Base-by-base conservation (phyloP, 35 echinoderm and acorn worm species). In the Eucidaris tribuloides region DNA sequence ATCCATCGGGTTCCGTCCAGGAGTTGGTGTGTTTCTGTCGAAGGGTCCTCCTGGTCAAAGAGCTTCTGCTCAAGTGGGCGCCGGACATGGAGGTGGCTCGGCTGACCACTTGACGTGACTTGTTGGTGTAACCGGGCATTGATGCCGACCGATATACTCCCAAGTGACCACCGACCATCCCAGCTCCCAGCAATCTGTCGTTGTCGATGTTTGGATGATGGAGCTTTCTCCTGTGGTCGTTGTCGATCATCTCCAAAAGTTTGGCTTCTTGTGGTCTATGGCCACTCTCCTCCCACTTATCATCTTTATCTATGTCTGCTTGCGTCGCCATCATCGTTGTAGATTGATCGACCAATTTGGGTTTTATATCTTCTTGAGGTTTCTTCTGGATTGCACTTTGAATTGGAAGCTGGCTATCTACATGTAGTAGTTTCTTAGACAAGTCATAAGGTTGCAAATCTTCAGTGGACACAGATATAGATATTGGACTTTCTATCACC, bases 21-120 rank as follows among this genome's bases (percentile, higher is more conserved):
- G 68, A 74, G 11, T 74, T 74, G 18, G 68, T 74, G 28, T 74
- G 68, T 40, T 74, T 74, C 68, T 74, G 68, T 24, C 68, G 33
- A 13, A 74, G 5, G 1, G 68, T 74, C 38, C 34, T 41, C 9
- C 68, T 33, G 68, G 68, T 74, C 68, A 74, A 42, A 40, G 68
- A 74, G 41, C 68, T 74, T 7, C 68, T 74, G 38, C 28, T 44
- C 22, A 64, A 28, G 13, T 9, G 7, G 13, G 19, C 60, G 19
- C 68, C 44, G 68, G 35, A 43, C 68, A 74, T 74, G 68, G 28
- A 43, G 36, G 68, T 74, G 35, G 68, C 68, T 2, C 68, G 68
- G n/a, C 68, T 74, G 68, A 74, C 68, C 14, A 74, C 7, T 24
- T 74, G 68, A 74, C 68, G 68, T 22, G 68, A 38, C 9, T 36